Conservation (phyloP, 2,888 invertebrate genomes). For the Calliphora vomitoria region DNA sequence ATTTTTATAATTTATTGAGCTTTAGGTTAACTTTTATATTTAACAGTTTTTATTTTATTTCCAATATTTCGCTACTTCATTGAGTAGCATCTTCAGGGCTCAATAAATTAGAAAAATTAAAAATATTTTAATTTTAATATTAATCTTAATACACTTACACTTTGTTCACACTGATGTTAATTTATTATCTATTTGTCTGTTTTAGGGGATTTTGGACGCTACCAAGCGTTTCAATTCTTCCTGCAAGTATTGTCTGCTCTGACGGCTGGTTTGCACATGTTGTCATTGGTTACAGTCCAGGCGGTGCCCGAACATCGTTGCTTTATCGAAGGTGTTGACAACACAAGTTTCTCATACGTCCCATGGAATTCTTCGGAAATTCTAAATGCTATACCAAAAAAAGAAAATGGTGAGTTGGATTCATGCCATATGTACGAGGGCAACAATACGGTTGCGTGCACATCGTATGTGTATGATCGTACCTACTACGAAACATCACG, state of each 20-base stretch:
- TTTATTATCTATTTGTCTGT: neutral
- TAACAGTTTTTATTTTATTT: too few species aligned
- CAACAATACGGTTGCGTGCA: conserved; percentile 84
- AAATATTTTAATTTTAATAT: too few species aligned
- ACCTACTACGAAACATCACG: conserved; percentile 90
- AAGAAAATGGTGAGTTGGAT: conserved; percentile 86
- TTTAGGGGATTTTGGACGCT: conserved; percentile 92
- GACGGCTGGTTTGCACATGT: conserved; percentile 92
- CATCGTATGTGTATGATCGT: conserved; percentile 89
- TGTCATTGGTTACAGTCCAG: conserved; percentile 91
- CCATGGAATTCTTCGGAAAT: conserved; percentile 87
- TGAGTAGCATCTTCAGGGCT: too few species aligned
- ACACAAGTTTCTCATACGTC: conserved; percentile 84
- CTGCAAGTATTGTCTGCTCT: conserved; percentile 91
- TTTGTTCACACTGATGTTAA: neutral
- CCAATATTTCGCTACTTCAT: too few species aligned
- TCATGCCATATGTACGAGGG: conserved; percentile 87
- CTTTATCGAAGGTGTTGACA: conserved; percentile 86
- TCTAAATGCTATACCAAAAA: conserved; percentile 86
- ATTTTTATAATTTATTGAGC: too few species aligned
- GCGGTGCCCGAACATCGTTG: conserved; percentile 91
- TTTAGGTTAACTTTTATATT: too few species aligned
- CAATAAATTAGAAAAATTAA: too few species aligned
- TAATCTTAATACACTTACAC: too few species aligned
- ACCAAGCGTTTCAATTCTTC: conserved; percentile 91